These are phyloP conservation scores for Nomada lathburiana DNA, from an alignment of 2,888 invertebrate genomes.

Conservation along the genomic window DNA sequence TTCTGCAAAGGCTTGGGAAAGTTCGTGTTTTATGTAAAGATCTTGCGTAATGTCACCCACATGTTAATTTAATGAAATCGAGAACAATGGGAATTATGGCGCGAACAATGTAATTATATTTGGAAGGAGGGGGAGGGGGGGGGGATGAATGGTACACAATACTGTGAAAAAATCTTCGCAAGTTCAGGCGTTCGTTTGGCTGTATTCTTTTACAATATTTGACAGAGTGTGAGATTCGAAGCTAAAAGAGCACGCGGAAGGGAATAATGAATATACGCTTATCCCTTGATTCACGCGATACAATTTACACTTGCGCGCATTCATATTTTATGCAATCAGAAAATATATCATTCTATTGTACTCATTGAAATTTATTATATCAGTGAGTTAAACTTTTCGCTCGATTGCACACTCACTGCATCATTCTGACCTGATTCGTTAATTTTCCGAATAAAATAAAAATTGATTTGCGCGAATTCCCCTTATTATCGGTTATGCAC, in stretches of 20 bases:
- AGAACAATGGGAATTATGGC: slow-evolving; percentile 1
- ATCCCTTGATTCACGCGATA: no score
- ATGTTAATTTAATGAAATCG: background rate
- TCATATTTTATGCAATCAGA: no score
- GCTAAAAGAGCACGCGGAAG: background rate
- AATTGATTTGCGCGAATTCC: no score
- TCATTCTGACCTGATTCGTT: no score
- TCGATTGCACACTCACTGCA: no score
- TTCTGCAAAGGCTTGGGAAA: slow-evolving; percentile 9
- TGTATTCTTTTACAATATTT: background rate
- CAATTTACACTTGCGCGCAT: no score
- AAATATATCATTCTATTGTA: no score
- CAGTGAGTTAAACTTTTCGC: no score
- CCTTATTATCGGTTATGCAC: no score
- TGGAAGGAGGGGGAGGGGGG: background rate
- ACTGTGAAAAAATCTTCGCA: background rate
- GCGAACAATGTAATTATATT: background rate
- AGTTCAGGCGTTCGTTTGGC: background rate
- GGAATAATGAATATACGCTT: no score
- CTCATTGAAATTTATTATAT: no score
- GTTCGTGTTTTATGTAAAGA: background rate
- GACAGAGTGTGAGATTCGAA: background rate
- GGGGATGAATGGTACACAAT: background rate
- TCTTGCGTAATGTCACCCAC: background rate
- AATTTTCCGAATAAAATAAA: no score